These are phyloP conservation scores for Zaprionus africanus DNA, from an alignment of 1,140 invertebrate genomes.

Conservation along the genomic window DNA sequence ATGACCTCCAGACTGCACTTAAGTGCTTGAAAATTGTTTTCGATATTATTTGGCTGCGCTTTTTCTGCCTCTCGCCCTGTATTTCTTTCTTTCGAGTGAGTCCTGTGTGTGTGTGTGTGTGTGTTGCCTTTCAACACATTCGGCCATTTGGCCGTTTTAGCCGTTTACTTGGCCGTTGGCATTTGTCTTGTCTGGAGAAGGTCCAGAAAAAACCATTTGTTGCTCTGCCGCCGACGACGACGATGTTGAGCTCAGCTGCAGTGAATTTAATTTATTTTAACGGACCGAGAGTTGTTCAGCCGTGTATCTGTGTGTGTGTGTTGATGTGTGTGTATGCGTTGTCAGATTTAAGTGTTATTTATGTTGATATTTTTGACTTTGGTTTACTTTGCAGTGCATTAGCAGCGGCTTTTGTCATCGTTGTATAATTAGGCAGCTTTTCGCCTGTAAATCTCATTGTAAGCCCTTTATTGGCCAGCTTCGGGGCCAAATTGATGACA, in stretches of 20 bases:
- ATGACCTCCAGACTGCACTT: conserved; percentile 76
- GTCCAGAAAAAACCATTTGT: conserved; percentile 76
- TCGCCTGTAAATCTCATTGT: conserved; percentile 49
- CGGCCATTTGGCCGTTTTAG: conserved; percentile 52
- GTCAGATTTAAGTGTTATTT: conserved; percentile 73
- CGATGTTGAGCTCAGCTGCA: conserved; percentile 68
- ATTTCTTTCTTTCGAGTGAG: conserved; percentile 2
- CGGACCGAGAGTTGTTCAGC: conserved; percentile 41
- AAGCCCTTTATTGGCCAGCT: conserved; percentile 43
- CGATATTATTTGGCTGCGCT: conserved; percentile 77
- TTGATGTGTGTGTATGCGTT: conserved; percentile 12
- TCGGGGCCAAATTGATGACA: conserved; percentile 41
- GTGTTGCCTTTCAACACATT: conserved; percentile 77
- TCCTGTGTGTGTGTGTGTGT: conserved; percentile 13
- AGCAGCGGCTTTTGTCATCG: conserved; percentile 58
- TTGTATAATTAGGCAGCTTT: conserved; percentile 76
- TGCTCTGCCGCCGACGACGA: conserved; percentile 50
- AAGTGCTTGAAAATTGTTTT: conserved; percentile 84
- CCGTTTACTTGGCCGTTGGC: conserved; percentile 67
- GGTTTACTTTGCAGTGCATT: conserved; percentile 74
- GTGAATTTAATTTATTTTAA: conserved; percentile 78
- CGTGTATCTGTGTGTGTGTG: neutral
- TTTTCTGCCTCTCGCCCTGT: conserved; percentile 20
- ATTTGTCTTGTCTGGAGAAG: conserved; percentile 77
- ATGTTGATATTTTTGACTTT: conserved; percentile 80